Conservation (phyloP, 2,113 vertebrate genomes). For the Phodopus roborovskii region DNA sequence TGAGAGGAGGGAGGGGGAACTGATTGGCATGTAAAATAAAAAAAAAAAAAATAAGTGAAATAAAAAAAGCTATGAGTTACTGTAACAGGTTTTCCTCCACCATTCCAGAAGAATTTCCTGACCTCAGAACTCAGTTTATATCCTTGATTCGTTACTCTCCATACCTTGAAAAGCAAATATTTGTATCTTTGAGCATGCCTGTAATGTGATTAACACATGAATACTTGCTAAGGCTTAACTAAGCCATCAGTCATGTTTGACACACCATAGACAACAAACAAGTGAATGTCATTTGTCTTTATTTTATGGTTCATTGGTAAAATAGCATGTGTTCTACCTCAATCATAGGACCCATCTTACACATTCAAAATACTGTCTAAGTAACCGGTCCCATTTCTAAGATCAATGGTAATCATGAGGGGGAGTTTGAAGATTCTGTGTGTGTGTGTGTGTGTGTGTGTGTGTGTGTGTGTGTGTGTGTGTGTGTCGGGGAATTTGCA, state of each 20-base stretch:
- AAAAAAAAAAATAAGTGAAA: too few species aligned
- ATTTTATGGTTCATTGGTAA: neutral
- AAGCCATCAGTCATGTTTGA: neutral
- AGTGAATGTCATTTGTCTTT: conserved; percentile 20
- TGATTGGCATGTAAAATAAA: too few species aligned
- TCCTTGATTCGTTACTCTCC: neutral
- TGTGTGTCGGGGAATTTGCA: neutral
- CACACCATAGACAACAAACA: neutral
- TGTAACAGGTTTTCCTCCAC: neutral
- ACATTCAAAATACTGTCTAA: neutral
- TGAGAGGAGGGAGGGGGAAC: too few species aligned
- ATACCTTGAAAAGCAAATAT: neutral
- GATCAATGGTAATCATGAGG: neutral
- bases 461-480: neutral
- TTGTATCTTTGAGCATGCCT: conserved; percentile 15
- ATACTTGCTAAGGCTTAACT: neutral
- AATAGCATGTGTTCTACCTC: neutral
- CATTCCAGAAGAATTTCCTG: neutral
- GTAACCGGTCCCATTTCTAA: neutral
- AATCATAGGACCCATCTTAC: neutral
- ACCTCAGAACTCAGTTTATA: neutral
- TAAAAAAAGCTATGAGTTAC: neutral
- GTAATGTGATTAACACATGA: neutral
- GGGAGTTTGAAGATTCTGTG: neutral
- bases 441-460: neutral